Evolutionary conservation across 1,140 invertebrate genomes (phyloP).

Genomic region (Neodiprion pinetum): DNA sequence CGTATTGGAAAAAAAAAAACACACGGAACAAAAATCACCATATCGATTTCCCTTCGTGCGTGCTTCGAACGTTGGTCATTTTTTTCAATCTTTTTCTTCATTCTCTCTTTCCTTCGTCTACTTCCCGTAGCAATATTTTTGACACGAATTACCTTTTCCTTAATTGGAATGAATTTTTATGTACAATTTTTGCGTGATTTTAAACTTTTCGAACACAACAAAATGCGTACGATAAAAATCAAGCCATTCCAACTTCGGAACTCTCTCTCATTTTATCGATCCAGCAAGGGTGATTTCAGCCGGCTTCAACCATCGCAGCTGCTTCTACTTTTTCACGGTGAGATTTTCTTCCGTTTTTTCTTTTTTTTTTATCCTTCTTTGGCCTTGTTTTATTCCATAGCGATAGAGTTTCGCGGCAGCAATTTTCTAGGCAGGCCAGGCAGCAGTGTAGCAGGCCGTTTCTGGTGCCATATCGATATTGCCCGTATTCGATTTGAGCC

Average conservation of each 20-base stretch:
- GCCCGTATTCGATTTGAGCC: neutral
- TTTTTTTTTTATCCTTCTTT: neutral
- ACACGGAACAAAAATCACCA: neutral
- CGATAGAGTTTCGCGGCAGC: neutral
- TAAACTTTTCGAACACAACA: no score
- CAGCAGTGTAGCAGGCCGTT: neutral
- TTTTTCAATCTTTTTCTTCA: neutral
- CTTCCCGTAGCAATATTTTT: neutral
- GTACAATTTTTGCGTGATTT: no score
- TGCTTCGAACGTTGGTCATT: neutral
- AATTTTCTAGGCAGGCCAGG: neutral
- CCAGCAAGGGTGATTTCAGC: no score
- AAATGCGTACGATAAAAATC: no score
- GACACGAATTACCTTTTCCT: neutral
- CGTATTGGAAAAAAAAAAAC: neutral
- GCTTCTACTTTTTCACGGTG: neutral
- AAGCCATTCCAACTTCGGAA: no score
- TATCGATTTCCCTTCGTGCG: conserved; percentile 2
- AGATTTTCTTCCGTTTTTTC: neutral
- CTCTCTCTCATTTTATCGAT: no score
- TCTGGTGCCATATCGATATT: neutral
- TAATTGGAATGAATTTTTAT: no score
- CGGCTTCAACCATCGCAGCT: neutral
- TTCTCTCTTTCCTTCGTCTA: no score
- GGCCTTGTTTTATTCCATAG: neutral